Evolutionary conservation across 2,888 invertebrate species (phyloP).

Genomic region (Tetrapedia diversipes): DNA sequence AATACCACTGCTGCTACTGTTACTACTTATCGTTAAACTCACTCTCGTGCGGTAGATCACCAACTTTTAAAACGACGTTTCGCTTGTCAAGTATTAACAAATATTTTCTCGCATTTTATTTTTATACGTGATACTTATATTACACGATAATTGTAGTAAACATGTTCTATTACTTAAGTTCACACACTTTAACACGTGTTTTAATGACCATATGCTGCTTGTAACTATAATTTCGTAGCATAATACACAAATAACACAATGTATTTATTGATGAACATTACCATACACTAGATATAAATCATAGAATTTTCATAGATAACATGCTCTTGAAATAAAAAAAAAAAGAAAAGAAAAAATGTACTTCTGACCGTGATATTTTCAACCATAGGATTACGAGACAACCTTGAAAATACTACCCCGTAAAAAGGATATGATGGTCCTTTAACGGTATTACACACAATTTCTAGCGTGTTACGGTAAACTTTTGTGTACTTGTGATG

Average conservation of each 20-base stretch:
- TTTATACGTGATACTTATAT: constrained; percentile 2
- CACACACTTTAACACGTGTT: constrained; percentile 46
- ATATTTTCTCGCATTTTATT: constrained; percentile 18
- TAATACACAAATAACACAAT: constrained; percentile 28
- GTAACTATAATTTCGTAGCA: constrained; percentile 21
- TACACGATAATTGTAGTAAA: constrained; percentile 7
- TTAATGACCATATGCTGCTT: constrained; percentile 62
- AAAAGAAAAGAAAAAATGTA: not conserved
- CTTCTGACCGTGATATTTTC: constrained; percentile 43
- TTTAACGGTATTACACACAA: constrained; percentile 7
- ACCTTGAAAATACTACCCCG: constrained; percentile 43
- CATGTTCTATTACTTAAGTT: constrained; percentile 21
- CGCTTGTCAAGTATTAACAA: constrained; percentile 23
- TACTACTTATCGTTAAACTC: constrained; percentile 41
- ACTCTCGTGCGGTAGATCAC: constrained; percentile 39
- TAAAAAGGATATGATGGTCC: constrained; percentile 1
- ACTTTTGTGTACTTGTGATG: constrained; percentile 1
- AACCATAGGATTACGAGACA: constrained; percentile 40
- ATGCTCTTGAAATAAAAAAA: not conserved
- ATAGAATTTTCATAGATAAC: not conserved
- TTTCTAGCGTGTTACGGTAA: not conserved
- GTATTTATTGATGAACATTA: not conserved
- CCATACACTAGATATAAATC: not conserved
- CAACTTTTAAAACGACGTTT: constrained; percentile 24
- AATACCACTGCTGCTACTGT: constrained; percentile 50